Evolutionary conservation across 2,113 vertebrate genomes (phyloP).

Genomic region (Sprattus sprattus): DNA sequence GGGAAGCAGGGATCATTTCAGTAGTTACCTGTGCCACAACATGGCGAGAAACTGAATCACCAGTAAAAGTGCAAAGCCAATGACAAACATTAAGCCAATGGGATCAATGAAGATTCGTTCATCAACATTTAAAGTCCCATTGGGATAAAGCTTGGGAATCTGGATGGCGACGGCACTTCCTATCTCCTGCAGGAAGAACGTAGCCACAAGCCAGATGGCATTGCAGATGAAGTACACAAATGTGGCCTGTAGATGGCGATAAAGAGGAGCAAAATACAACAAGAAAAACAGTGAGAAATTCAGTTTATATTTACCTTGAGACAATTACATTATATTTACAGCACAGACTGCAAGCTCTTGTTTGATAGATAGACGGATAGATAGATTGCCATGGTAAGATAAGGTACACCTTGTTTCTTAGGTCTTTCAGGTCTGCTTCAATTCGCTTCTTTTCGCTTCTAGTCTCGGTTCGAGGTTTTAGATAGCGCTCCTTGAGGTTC

Average conservation of each 20-base stretch:
- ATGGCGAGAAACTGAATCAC: constrained; percentile 53
- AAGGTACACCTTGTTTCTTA: constrained; percentile 36
- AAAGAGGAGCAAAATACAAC: neutral
- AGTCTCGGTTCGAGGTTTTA: constrained; percentile 28
- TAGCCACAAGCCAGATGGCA: constrained; percentile 64
- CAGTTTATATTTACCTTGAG: neutral
- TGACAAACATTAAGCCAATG: constrained; percentile 59
- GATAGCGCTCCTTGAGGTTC: constrained; percentile 26
- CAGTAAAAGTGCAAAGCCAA: constrained; percentile 47
- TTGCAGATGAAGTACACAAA: constrained; percentile 68
- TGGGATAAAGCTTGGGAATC: constrained; percentile 38
- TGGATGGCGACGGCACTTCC: constrained; percentile 25
- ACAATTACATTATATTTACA: neutral
- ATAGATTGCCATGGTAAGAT: neutral
- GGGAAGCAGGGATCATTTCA: neutral
- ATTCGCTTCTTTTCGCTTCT: constrained; percentile 24
- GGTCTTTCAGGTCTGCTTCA: constrained; percentile 30
- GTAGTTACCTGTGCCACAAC: constrained; percentile 60
- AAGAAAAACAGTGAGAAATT: no score
- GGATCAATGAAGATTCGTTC: constrained; percentile 38
- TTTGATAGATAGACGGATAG: neutral
- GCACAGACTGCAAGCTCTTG: neutral
- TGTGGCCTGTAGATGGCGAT: constrained; percentile 47
- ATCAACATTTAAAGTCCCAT: neutral
- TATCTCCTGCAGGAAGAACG: constrained; percentile 61